phyloP scores from a whole-genome alignment of 1,140 invertebrate genomes.

The Drosophila azteca region DNA sequence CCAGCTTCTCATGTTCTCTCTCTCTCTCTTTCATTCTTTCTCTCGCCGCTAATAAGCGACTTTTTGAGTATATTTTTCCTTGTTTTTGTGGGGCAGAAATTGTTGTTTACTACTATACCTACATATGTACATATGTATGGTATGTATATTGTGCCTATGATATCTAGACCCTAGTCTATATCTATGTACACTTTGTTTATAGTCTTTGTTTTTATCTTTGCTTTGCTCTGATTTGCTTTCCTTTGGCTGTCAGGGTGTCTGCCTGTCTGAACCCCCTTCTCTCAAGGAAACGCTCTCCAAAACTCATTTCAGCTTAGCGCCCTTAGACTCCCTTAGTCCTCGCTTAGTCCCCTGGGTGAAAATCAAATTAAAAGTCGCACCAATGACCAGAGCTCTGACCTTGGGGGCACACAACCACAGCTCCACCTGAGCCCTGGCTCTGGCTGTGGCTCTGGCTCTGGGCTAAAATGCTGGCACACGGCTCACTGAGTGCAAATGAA shows the following conservation, averaged over 20 bases:
- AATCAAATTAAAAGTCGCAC: slow-evolving; percentile 77
- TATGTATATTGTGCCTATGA: no score
- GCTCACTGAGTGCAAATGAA: slow-evolving; percentile 70
- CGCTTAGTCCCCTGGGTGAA: slow-evolving; percentile 30
- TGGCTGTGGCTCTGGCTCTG: background rate
- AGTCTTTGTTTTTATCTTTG: background rate
- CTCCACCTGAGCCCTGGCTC: slow-evolving; percentile 27
- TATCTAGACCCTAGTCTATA: no score
- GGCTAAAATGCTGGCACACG: slow-evolving; percentile 63
- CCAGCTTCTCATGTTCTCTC: no score
- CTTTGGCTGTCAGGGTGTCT: background rate
- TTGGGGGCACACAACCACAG: slow-evolving; percentile 41
- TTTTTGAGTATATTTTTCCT: slow-evolving; percentile 17
- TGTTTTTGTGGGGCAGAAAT: background rate
- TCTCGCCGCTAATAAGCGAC: background rate
- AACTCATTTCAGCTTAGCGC: slow-evolving; percentile 69
- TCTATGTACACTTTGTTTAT: no score
- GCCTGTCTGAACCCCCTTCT: background rate
- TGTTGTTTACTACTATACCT: no score
- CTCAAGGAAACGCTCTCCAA: slow-evolving; percentile 23
- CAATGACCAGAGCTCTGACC: slow-evolving; percentile 69
- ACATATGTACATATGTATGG: no score
- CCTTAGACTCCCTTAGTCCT: slow-evolving; percentile 10
- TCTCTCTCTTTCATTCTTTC: no score
- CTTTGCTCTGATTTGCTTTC: background rate